These are phyloP conservation scores for Microtus pennsylvanicus DNA, from an alignment of 2,113 vertebrate genomes.

Conservation along the genomic window DNA sequence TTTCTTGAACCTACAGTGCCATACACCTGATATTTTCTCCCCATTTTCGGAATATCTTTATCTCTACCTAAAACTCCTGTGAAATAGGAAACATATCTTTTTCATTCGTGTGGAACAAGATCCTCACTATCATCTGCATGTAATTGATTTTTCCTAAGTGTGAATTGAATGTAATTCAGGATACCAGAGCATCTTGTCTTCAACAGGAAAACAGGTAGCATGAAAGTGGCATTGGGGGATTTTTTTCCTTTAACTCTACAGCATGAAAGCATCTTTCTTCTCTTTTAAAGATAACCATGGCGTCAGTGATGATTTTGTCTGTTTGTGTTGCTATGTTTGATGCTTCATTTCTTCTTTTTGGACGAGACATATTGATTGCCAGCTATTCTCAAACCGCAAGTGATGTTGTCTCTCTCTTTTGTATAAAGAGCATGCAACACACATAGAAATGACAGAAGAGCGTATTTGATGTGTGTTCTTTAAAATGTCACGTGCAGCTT, in stretches of 20 bases:
- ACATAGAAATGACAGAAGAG: neutral
- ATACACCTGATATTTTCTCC: neutral
- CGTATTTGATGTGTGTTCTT: constrained; percentile 25
- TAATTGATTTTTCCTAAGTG: neutral
- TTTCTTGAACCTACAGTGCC: neutral
- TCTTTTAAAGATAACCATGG: neutral
- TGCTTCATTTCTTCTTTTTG: neutral
- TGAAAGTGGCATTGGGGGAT: neutral
- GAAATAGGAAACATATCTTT: neutral
- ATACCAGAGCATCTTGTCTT: neutral
- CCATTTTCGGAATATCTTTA: neutral
- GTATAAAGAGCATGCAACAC: neutral
- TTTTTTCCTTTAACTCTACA: neutral
- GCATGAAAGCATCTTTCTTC: neutral
- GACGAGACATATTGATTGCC: neutral
- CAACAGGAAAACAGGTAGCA: neutral
- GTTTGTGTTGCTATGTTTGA: neutral
- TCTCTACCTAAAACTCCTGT: neutral
- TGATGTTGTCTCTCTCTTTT: constrained; percentile 18
- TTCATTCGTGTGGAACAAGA: neutral
- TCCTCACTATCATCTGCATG: neutral
- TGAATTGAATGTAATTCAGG: neutral
- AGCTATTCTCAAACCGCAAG: constrained; percentile 1
- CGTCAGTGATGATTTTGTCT: neutral
- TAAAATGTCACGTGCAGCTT: neutral